Evolutionary conservation across 2,797 vertebrate species (phyloP), one percentile per base, ranked within the genome.

Genomic region (Pangasius macronema): DNA sequence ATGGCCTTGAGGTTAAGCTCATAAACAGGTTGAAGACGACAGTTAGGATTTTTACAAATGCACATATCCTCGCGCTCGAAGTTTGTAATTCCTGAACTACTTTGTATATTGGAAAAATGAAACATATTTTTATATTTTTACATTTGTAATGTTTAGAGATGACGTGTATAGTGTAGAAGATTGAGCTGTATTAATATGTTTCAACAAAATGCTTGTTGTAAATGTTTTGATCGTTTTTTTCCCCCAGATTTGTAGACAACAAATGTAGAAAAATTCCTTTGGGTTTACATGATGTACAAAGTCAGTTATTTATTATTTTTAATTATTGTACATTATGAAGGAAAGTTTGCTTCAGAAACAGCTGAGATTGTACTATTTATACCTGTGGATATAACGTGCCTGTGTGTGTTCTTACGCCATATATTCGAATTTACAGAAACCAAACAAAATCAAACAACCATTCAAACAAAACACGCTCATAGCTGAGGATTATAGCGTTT

Each of bases 81-180:
- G 59, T 83, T 16, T 6, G 24, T 86, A 59, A 80, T 84, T 83
- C 39, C 42, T 51, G 18, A 49, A 88, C 46, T 80, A 67, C 42
- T 76, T 27, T 82, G 61, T 82, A 70, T 85, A 75, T 76, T 72
- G 14, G 83, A 61, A 68, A 81, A 82, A 86, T 88, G 33, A 88
- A 81, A 55, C 39, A 22, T 88, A 89, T 88, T 91, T 89, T 87
- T 84, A 84, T 89, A 83, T 88, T 6, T 72, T 85, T 24, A 85
- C 82, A 59, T 87, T 87, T 85, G 36, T 87, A 57, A 88, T 81
- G 55, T 88, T 76, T 82, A 46, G 77, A 77, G 36, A 53, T 42
- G 65, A 53, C n/a, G 39, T 59, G 51, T 85, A 85, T 79, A 63
- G 7, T 36, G 24, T 85, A 27, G 24, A 84, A 22, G 42, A 39